These are phyloP conservation scores for Ridgeia piscesae DNA, from an alignment of 1,140 invertebrate species.

Conservation along the genomic window DNA sequence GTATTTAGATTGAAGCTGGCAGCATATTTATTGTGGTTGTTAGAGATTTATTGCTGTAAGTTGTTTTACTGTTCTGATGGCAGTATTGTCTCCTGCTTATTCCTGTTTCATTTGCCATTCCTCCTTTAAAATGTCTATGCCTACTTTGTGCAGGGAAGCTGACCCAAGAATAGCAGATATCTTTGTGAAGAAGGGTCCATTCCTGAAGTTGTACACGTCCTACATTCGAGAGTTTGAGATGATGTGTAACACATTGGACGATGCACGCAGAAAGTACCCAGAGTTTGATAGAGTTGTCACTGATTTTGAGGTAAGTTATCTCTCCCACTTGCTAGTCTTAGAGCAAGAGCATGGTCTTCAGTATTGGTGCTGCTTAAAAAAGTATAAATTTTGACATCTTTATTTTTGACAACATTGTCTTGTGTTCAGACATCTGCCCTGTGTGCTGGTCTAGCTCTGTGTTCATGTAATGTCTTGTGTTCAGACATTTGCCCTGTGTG, in stretches of 20 bases:
- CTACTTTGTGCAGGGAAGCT: conserved; percentile 48
- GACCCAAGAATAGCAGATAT: conserved; percentile 71
- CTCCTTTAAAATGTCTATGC: neutral
- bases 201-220: conserved; percentile 73
- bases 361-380: neutral
- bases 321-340: neutral
- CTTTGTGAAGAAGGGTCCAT: conserved; percentile 75
- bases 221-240: conserved; percentile 74
- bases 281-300: conserved; percentile 66
- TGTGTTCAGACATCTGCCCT: neutral
- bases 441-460: neutral
- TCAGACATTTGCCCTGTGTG: neutral
- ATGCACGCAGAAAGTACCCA: conserved; percentile 65
- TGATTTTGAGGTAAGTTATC: conserved; percentile 66
- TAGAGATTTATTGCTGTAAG: neutral
- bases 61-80: neutral
- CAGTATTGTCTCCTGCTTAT: neutral
- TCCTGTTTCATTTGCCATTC: neutral
- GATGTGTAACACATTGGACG: conserved; percentile 67
- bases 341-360: neutral
- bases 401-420: neutral
- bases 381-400: neutral
- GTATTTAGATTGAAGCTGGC: too few species aligned
- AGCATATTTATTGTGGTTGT: neutral
- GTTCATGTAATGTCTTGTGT: neutral